Evolutionary conservation across 35 echinoderm and acorn worm genomes (phyloP).

Genomic region (Heliocidaris erythrogramma): DNA sequence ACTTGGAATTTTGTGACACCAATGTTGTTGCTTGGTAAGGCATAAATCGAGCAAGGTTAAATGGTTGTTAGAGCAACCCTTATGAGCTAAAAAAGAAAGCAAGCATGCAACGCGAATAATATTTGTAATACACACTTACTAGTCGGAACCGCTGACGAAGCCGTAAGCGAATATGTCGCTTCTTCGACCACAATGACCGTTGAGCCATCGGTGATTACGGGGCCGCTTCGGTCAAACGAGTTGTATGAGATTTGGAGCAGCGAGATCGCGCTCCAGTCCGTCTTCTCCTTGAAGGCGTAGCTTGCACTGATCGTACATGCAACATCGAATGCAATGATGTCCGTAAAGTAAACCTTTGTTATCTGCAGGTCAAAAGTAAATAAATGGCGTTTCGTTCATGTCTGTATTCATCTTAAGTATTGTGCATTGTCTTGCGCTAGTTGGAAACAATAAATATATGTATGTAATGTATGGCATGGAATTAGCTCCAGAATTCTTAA

Average conservation of each 20-base stretch:
- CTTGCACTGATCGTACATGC: conserved; percentile 31
- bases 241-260: conserved; percentile 47
- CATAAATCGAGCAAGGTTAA: too few relatives aligned
- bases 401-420: not conserved
- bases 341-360: conserved; percentile 50
- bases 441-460: not conserved
- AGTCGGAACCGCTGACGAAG: conserved; percentile 11
- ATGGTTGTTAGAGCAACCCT: too few relatives aligned
- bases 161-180: conserved; percentile 47
- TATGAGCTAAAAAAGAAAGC: too few relatives aligned
- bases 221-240: conserved; percentile 6
- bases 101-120: too few relatives aligned
- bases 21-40: too few relatives aligned
- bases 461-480: not conserved
- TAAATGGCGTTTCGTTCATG: not conserved
- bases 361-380: not conserved
- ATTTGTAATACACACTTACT: conserved; percentile 14
- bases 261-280: conserved; percentile 44
- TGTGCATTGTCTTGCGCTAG: not conserved
- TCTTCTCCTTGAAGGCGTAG: conserved; percentile 39
- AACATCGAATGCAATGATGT: conserved; percentile 45
- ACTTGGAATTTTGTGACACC: too few relatives aligned
- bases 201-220: not conserved
- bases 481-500: too few relatives aligned
- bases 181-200: conserved; percentile 22